Evolutionary conservation across 2,113 vertebrate species (phyloP), one percentile per base, ranked within the genome.

Genomic region (Tragelaphus scriptus): DNA sequence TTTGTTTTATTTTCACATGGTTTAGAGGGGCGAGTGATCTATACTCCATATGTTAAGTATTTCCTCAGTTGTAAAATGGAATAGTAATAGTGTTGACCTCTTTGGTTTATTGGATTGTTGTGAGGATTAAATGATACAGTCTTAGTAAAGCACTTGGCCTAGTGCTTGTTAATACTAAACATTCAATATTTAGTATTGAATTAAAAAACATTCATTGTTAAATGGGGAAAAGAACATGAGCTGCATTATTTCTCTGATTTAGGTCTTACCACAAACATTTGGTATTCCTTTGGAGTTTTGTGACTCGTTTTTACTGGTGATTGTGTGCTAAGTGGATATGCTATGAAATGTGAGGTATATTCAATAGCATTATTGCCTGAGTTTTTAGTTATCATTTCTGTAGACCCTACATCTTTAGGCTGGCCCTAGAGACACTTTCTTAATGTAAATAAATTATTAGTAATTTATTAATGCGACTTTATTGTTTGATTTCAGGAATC

Each of bases 401-500:
- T 53, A 61, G 79, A 36, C 13, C 28, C 25, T 53, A 9, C 1
- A 30, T 61, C 25, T 94, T 30, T 19, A 58, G 26, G 14, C 12
- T 88, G n/a, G 2, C 36, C 56, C 25, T 51, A 3, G 21, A 40
- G 15, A 97, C 13, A 71, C 32, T 44, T 93, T 97, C 28, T 95
- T 61, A 80, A 61, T 91, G 44, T 63, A 93, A 94, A 90, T 23
- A 89, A 51, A 79, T 92, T 85, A n/a, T 92, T 55, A 32, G n/a
- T 95, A 25, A 88, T 79, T 81, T 61, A 61, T 89, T 98, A 58
- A 98, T 92, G 23, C 32, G 95, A 88, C 88, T 63, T 87, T 98
- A 26, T 95, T 51, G 2, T 98, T 98, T 98, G 4, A 93, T 98
- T 98, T 95, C 95, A 99, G 99, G 91, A 49, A 96, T 89, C 81